Conservation (phyloP, 1,140 invertebrate genomes). For the Sitophilus oryzae region DNA sequence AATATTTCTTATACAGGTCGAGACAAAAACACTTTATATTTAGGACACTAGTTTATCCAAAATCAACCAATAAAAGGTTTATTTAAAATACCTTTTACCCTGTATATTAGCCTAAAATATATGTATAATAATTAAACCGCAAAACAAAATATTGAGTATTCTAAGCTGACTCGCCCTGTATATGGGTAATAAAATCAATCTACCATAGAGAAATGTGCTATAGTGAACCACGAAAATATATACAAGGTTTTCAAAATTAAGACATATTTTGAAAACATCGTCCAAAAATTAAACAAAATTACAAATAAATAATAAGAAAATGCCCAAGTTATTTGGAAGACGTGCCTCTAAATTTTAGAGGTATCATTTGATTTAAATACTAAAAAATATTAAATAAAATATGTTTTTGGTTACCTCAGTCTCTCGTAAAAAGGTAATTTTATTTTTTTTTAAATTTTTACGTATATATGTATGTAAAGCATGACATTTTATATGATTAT, state of each 20-base stretch:
- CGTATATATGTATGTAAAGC: conserved; percentile 8
- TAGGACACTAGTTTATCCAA: too few species aligned
- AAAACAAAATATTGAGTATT: not conserved
- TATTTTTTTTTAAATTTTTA: not conserved
- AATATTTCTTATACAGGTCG: too few species aligned
- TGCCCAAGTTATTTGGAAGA: conserved; percentile 7
- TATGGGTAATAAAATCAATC: too few species aligned
- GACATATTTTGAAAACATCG: too few species aligned
- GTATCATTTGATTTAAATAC: not conserved
- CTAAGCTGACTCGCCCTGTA: too few species aligned
- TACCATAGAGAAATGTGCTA: too few species aligned
- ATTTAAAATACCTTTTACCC: too few species aligned
- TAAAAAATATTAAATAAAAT: not conserved
- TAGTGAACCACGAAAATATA: not conserved
- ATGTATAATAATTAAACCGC: not conserved
- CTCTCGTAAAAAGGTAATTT: conserved; percentile 3
- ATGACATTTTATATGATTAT: not conserved
- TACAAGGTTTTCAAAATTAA: not conserved
- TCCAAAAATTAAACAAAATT: not conserved
- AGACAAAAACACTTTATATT: too few species aligned
- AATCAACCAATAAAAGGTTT: too few species aligned
- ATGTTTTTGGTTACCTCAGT: conserved; percentile 14
- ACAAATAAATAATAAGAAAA: not conserved
- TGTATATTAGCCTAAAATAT: not conserved
- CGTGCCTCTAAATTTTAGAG: not conserved